Evolutionary conservation across 2,797 vertebrate genomes (phyloP).

Genomic region (Hyperoplus immaculatus): DNA sequence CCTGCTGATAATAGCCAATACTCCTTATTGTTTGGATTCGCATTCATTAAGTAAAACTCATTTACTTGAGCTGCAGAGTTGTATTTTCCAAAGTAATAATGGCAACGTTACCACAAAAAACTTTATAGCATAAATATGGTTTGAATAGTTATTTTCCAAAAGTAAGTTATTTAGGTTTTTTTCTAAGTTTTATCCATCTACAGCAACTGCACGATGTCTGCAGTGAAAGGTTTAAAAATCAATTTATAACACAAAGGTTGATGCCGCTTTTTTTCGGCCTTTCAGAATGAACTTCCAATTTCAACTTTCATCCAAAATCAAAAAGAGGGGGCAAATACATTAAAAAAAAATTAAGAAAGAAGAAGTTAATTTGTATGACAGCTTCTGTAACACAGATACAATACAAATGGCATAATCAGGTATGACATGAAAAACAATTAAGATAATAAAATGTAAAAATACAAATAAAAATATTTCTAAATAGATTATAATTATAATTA

Average conservation of each 20-base stretch:
- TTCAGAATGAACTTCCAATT: slow-evolving; percentile 4
- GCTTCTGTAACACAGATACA: neutral
- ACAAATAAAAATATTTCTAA: neutral
- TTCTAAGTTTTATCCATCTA: slow-evolving; percentile 13
- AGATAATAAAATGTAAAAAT: neutral
- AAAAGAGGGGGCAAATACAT: neutral
- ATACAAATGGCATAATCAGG: neutral
- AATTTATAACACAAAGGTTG: slow-evolving; percentile 10
- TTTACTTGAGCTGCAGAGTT: neutral
- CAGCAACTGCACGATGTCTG: neutral
- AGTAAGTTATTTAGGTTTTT: slow-evolving; percentile 1
- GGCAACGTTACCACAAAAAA: slow-evolving; percentile 6
- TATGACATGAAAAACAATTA: neutral
- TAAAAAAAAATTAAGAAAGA: neutral
- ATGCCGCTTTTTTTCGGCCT: slow-evolving; percentile 13
- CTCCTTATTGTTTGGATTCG: slow-evolving; percentile 33
- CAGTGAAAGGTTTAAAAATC: slow-evolving; percentile 10
- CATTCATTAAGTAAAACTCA: slow-evolving; percentile 17
- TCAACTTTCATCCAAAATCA: slow-evolving; percentile 28
- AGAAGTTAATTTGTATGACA: neutral
- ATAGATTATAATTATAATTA: neutral
- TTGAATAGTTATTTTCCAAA: neutral
- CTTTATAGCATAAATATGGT: neutral
- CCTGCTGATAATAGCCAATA: slow-evolving; percentile 22
- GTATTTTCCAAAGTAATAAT: slow-evolving; percentile 9